A percentile compares a stretch with the other conserved stretches of the same genome.
These are phyloP conservation scores for Wasmannia auropunctata DNA, from an alignment of 1,140 invertebrate species.

Conservation along the genomic window DNA sequence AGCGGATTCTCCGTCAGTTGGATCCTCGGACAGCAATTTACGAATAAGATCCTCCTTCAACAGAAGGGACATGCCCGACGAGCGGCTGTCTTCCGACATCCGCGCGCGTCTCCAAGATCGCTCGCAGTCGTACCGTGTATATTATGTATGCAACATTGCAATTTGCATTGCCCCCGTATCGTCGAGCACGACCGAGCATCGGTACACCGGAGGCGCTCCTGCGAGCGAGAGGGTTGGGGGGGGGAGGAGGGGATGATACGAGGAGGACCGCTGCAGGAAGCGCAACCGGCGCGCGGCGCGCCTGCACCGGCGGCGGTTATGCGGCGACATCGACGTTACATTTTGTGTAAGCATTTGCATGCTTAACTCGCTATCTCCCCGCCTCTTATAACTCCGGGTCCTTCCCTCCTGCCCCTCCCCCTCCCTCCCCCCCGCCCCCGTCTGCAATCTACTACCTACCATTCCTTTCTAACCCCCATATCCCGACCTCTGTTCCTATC, in stretches of 20 bases:
- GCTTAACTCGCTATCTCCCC: constrained; percentile 37
- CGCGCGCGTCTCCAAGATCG: constrained; percentile 17
- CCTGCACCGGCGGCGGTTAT: not conserved
- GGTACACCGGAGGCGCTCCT: not conserved
- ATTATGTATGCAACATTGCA: constrained; percentile 57
- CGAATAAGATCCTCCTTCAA: not conserved
- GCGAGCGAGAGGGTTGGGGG: not conserved
- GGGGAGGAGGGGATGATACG: not conserved
- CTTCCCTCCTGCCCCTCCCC: not conserved
- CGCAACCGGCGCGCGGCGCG: not conserved
- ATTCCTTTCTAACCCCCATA: not conserved
- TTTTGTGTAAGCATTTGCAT: constrained; percentile 52
- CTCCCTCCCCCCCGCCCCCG: not conserved
- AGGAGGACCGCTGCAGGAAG: not conserved
- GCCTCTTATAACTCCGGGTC: constrained; percentile 14
- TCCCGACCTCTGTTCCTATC: constrained; percentile 13
- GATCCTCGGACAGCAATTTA: not conserved
- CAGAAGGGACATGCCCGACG: not conserved
- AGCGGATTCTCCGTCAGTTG: not conserved
- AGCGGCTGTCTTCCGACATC: not conserved
- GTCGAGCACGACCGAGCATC: constrained; percentile 15
- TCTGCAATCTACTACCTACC: constrained; percentile 1
- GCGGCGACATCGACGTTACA: constrained; percentile 26
- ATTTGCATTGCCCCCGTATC: constrained; percentile 38
- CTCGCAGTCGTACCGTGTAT: constrained; percentile 18